These are phyloP conservation scores for Eristalis tenax DNA, from an alignment of 2,888 invertebrate species.

Conservation along the genomic window DNA sequence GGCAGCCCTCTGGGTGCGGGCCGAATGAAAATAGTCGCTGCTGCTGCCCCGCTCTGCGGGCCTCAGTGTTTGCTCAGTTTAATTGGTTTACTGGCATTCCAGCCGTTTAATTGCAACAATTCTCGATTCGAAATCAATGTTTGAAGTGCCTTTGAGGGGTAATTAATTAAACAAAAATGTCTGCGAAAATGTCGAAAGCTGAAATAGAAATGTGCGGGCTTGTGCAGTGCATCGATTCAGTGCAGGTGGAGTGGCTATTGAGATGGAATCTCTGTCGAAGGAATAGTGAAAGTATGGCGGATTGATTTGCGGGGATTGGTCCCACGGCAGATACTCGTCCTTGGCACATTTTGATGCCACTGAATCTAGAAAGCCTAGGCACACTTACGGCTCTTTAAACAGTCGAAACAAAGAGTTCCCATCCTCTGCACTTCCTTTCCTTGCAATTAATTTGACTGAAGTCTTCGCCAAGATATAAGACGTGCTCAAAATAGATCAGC, in stretches of 20 bases:
- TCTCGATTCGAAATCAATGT: conserved; percentile 3
- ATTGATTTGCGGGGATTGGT: neutral
- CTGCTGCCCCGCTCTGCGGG: too few species aligned
- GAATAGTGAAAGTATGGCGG: too few species aligned
- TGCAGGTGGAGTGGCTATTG: neutral
- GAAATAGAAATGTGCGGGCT: neutral
- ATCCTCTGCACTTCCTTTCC: too few species aligned
- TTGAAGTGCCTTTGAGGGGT: conserved; percentile 2
- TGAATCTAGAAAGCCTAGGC: neutral
- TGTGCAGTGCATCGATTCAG: neutral
- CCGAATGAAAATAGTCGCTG: neutral
- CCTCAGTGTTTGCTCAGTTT: conserved; percentile 18
- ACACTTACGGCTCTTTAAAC: neutral
- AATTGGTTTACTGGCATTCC: conserved; percentile 27
- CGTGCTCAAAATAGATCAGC: too few species aligned
- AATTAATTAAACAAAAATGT: neutral
- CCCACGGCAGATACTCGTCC: neutral
- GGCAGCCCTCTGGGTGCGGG: neutral
- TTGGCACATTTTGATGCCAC: neutral
- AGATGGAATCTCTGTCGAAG: neutral
- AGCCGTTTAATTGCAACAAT: conserved; percentile 22
- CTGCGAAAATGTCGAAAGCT: neutral
- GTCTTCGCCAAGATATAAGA: too few species aligned
- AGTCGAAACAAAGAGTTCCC: too few species aligned
- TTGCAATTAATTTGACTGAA: too few species aligned